phyloP scores from a whole-genome alignment of 2,113 vertebrate species.

The Astatotilapia flaviijosephi region DNA sequence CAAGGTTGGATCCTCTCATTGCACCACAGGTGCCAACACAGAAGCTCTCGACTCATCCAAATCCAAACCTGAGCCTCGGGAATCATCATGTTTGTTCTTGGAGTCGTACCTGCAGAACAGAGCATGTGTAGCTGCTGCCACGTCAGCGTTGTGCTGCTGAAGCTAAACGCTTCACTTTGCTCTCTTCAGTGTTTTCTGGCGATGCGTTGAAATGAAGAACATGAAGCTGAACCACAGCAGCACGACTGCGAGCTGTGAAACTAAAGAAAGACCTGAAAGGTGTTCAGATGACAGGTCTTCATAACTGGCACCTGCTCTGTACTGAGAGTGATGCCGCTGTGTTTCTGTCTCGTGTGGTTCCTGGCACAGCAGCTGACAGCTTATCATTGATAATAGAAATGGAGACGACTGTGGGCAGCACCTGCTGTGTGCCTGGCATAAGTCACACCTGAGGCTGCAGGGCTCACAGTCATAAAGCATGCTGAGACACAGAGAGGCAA shows the following conservation, averaged over 20 bases:
- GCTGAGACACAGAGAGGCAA: neutral
- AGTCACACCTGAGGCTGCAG: neutral
- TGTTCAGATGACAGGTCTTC: neutral
- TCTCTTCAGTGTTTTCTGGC: rapidly evolving
- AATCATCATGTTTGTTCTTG: neutral
- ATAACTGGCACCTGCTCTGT: rapidly evolving
- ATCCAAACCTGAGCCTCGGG: rapidly evolving
- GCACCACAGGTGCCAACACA: neutral
- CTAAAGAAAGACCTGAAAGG: neutral
- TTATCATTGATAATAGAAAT: neutral
- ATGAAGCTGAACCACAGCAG: neutral
- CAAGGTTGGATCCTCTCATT: rapidly evolving
- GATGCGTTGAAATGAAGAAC: rapidly evolving
- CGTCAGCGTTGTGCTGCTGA: rapidly evolving
- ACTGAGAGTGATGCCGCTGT: neutral
- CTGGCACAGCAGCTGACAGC: neutral
- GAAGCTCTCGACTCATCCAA: neutral
- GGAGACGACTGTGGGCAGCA: constrained; percentile 54
- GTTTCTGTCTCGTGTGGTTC: neutral
- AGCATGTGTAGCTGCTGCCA: neutral
- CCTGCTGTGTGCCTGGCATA: constrained; percentile 58
- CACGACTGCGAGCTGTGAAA: neutral
- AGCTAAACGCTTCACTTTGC: neutral
- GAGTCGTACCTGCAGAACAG: neutral
- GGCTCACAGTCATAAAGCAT: neutral